Evolutionary conservation across 2,113 vertebrate species (phyloP), one percentile per base, ranked within the genome.

Genomic region (Gasterosteus aculeatus): DNA sequence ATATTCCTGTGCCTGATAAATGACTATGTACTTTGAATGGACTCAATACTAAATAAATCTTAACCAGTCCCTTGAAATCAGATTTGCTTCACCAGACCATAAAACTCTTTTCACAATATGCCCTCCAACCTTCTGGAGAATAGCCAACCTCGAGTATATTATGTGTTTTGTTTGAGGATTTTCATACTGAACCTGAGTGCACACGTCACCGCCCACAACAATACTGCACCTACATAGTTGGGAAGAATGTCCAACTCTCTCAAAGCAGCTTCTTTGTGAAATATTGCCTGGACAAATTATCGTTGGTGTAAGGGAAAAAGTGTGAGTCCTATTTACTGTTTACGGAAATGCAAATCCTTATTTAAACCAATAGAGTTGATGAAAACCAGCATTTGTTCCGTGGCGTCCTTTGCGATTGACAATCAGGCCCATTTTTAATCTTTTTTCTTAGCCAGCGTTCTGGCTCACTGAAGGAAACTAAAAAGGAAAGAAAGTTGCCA

Each of bases 21-120:
- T 90, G 76, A 81, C 79, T 44, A 11, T 60, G 64, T 39, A 53
- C 57, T 83, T 75, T 88, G 60, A 88, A 90, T 83, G 60, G 75
- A 86, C 83, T 89, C 70, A 54, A 69, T 78, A 85, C 86, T 83
- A 76, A 80, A 92, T 90, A 87, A 82, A 88, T 85, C 85, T 75
- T 51, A 58, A 82, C 72, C 73, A 67, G 84, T 86, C 75, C 72
- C 77, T 81, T 76, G 77, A 80, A 91, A 85, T 73, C 61, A 29
- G 49, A 76, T 53, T 57, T 54, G 9, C 73, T 84, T 71, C 72
- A 71, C 59, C 38, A 60, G 75, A 75, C 75, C 72, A 77, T 81
- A 75, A 85, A 86, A 78, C 88, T 85, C 63, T 73, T 83, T 83
- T 71, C 65, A 65, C 77, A 75, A 69, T 54, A 59, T 73, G 77